Percentiles rank a stretch among this genome's conserved stretches.
phyloP scores from a whole-genome alignment of 92 coral and sea anemone species.

The Ricordea florida region DNA sequence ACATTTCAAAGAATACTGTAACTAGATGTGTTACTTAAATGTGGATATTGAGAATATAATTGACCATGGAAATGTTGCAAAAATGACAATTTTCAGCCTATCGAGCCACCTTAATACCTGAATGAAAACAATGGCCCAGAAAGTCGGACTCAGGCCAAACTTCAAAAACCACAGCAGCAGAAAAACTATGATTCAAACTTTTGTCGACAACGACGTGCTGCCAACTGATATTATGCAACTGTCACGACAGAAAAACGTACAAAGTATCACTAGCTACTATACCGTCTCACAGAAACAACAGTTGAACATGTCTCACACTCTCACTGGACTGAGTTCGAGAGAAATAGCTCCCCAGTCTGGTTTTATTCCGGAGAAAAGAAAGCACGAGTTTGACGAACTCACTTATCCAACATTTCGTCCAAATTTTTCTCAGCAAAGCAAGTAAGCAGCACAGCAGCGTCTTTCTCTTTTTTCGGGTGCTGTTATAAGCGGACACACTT shows the following conservation, averaged over 20 bases:
- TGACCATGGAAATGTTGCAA: too few species aligned
- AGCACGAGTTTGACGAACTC: too few species aligned
- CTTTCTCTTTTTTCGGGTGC: not conserved
- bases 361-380: too few species aligned
- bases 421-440: too few species aligned
- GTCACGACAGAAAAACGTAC: not conserved
- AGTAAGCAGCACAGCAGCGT: not conserved
- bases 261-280: not conserved
- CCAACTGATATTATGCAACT: not conserved
- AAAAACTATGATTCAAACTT: constrained; percentile 15
- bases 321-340: not conserved
- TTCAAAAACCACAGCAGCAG: constrained; percentile 16
- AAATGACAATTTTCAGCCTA: too few species aligned
- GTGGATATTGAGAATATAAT: too few species aligned
- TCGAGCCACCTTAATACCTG: not conserved
- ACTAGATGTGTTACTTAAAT: too few species aligned
- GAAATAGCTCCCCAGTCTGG: not conserved
- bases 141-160: constrained; percentile 16
- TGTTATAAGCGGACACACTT: not conserved
- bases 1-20: too few species aligned
- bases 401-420: too few species aligned
- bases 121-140: constrained; percentile 12
- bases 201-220: too few species aligned
- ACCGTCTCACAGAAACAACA: not conserved
- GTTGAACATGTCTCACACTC: too few species aligned